Evolutionary conservation across 2,888 invertebrate species (phyloP).

Genomic region (Notodonta ziczac): DNA sequence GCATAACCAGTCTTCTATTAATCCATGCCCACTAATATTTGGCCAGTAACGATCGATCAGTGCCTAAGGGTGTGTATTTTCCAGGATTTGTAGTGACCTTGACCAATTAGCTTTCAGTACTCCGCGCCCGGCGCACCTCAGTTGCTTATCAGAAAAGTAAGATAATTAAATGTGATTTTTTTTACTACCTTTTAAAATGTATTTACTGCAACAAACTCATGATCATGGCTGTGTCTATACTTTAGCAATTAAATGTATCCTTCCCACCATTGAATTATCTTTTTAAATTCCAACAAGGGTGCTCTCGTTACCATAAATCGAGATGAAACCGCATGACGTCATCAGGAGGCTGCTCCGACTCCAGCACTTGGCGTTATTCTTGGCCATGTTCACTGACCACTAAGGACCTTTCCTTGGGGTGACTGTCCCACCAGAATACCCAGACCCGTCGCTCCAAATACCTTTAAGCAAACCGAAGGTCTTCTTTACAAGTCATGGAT

Average conservation of each 20-base stretch:
- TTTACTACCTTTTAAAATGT: too few relatives aligned
- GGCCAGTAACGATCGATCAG: too few relatives aligned
- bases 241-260: slow-evolving; percentile 17
- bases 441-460: slow-evolving; percentile 42
- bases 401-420: slow-evolving; percentile 79
- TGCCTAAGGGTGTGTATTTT: too few relatives aligned
- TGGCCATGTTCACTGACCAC: slow-evolving; percentile 81
- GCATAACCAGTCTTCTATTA: too few relatives aligned
- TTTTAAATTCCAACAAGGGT: slow-evolving; percentile 34
- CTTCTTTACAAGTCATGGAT: slow-evolving; percentile 46
- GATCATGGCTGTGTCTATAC: neutral
- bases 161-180: too few relatives aligned
- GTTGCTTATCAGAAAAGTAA: too few relatives aligned
- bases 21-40: too few relatives aligned
- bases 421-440: slow-evolving; percentile 71
- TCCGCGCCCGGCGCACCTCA: too few relatives aligned
- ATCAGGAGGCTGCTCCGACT: slow-evolving; percentile 56
- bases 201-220: neutral
- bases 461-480: slow-evolving; percentile 36
- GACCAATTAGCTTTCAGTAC: too few relatives aligned
- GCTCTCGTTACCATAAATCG: slow-evolving; percentile 49
- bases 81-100: too few relatives aligned
- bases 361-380: slow-evolving; percentile 76
- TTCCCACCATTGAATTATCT: slow-evolving; percentile 13
- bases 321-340: slow-evolving; percentile 62